Base-by-base conservation (phyloP, 2,797 vertebrate species). In the Emys orbicularis region DNA sequence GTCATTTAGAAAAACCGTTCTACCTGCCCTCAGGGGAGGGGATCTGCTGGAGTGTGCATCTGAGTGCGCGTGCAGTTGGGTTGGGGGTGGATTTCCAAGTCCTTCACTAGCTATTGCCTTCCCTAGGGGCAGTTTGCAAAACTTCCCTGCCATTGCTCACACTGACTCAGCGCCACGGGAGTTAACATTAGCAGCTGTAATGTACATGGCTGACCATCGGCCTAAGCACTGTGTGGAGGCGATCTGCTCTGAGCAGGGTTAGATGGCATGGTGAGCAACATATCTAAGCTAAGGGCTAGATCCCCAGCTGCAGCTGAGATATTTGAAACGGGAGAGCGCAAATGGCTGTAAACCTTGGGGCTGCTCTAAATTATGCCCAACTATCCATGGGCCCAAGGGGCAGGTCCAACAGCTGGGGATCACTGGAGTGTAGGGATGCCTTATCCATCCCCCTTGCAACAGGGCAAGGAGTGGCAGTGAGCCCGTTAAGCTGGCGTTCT, bases 1-100 rank as follows among this genome's bases (percentile, higher is more conserved):
- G 91, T 90, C 37, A 84, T 84, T 1, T 5, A 83, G 90, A 92
- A 74, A 79, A 95, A 89, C 65, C 82, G 87, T 83, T 79, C 49
- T 90, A 44, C 77, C 19, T 53, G 25, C 29, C 68, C 92, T 54
- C 12, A 23, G 88, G 84, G 56, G 80, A 21, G 29, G 34, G 8
- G 77, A 31, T 0, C 65, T 10, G 31, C 5, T 4, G 11, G 2
- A 41, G 50, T 50, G 29, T 50, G 79, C 8, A 57, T 34, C 41
- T 37, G 34, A 44, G 44, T 11, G 11, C 18, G 54, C 29, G 27
- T 88, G 5, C 52, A 56, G 5, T 31, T 11, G 72, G 41, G 72
- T 37, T 12, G 18, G 25, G 47, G 34, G 57, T 87, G 49, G 57
- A 52, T 15, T 80, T 61, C 52, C n/a, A 44, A 74, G 41, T 68